Evolutionary conservation across 1,140 invertebrate species (phyloP).

Genomic region (Drosophila watanabei): DNA sequence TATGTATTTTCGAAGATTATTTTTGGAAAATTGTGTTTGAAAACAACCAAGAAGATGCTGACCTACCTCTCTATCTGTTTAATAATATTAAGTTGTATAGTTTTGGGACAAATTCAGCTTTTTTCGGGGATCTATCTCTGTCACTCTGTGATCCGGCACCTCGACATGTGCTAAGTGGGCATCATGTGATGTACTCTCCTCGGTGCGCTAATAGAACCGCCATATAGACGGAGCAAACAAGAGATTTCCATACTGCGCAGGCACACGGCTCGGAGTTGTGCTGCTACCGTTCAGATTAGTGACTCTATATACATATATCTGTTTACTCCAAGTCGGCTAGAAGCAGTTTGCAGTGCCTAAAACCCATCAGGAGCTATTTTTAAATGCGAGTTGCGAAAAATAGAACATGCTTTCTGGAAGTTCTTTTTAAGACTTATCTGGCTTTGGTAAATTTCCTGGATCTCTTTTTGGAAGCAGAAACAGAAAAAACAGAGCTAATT

Average conservation of each 20-base stretch:
- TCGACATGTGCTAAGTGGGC: constrained; percentile 64
- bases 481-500: constrained; percentile 13
- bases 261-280: constrained; percentile 12
- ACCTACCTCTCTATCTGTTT: constrained; percentile 14
- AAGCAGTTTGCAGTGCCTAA: constrained; percentile 47
- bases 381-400: constrained; percentile 14
- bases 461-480: neutral
- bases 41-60: constrained; percentile 8
- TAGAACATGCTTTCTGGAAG: neutral
- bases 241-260: constrained; percentile 39
- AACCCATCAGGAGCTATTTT: constrained; percentile 29
- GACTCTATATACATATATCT: constrained; percentile 8
- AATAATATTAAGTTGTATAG: neutral
- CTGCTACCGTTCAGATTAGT: constrained; percentile 36
- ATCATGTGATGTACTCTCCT: constrained; percentile 61
- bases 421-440: constrained; percentile 16
- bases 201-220: constrained; percentile 39
- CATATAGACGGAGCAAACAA: constrained; percentile 49
- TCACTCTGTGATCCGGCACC: constrained; percentile 43
- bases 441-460: neutral
- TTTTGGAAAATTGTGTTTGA: constrained; percentile 3
- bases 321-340: constrained; percentile 3
- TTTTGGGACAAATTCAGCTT: neutral
- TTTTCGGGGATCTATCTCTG: constrained; percentile 8
- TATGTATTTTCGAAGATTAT: constrained; percentile 28